Evolutionary conservation across 2,888 invertebrate species (phyloP).

Genomic region (Strigamia transsilvanica): DNA sequence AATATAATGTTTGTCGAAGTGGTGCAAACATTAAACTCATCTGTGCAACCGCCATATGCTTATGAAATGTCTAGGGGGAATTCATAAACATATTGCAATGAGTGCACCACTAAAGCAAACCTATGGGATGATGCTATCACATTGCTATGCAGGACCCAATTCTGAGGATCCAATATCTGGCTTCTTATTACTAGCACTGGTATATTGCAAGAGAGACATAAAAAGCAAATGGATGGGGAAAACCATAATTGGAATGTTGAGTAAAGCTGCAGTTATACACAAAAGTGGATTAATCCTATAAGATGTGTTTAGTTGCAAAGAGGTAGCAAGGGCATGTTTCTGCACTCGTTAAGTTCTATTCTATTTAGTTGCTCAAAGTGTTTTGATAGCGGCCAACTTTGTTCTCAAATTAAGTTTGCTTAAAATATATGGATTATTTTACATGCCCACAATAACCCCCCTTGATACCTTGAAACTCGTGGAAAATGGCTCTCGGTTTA

Average conservation of each 20-base stretch:
- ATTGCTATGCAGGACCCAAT: constrained; percentile 26
- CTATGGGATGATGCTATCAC: constrained; percentile 2
- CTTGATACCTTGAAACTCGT: not conserved
- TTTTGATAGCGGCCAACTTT: not conserved
- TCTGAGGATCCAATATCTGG: constrained; percentile 25
- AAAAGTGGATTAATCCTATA: not conserved
- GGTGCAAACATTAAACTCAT: constrained; percentile 30
- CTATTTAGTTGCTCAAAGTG: not conserved
- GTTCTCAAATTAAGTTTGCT: constrained; percentile 6
- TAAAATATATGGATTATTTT: not conserved
- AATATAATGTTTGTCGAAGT: constrained; percentile 30
- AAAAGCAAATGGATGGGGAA: constrained; percentile 21
- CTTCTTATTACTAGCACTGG: constrained; percentile 8
- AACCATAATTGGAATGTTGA: constrained; percentile 15
- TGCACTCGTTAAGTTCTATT: not conserved
- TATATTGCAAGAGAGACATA: constrained; percentile 18
- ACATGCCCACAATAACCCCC: not conserved
- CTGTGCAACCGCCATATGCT: constrained; percentile 21
- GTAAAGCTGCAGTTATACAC: constrained; percentile 26
- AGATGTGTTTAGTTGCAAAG: constrained; percentile 6
- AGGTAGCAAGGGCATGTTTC: not conserved
- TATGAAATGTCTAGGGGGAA: constrained; percentile 12
- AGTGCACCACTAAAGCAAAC: constrained; percentile 18
- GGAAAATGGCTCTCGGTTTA: not conserved
- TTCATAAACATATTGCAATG: constrained; percentile 30